Conservation (phyloP, 1,140 invertebrate species). For the Babylonia areolata region DNA sequence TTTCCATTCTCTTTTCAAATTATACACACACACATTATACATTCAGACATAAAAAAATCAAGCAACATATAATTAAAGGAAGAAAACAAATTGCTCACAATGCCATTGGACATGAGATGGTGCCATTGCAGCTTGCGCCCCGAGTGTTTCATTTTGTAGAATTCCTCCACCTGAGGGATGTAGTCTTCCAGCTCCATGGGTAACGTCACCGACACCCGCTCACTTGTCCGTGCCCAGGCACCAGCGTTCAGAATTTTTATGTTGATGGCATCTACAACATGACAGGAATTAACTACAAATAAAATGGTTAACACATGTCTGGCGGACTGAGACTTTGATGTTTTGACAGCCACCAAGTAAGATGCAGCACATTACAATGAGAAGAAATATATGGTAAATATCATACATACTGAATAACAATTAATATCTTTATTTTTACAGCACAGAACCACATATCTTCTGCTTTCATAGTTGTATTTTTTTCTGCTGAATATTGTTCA, state of each 20-base stretch:
- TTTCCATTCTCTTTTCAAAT: no score
- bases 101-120: constrained; percentile 99
- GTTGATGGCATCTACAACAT: constrained; percentile 76
- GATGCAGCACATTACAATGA: no score
- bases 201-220: constrained; percentile 95
- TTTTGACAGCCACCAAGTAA: no score
- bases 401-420: no score
- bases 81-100: constrained; percentile 59
- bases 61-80: constrained; percentile 90
- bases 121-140: constrained; percentile 99
- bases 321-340: no score
- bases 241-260: constrained; percentile 97
- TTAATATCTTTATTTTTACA: no score
- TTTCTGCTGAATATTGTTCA: no score
- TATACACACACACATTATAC: constrained; percentile 76
- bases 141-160: constrained; percentile 88
- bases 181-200: constrained; percentile 98
- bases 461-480: no score
- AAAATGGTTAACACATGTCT: no score
- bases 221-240: constrained; percentile 94
- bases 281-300: not conserved
- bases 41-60: constrained; percentile 99
- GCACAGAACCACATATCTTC: no score
- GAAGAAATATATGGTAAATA: no score
- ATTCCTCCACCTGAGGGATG: constrained; percentile 92